Evolutionary conservation across 2,113 vertebrate genomes (phyloP).

Genomic region (Cyanoderma ruficeps): DNA sequence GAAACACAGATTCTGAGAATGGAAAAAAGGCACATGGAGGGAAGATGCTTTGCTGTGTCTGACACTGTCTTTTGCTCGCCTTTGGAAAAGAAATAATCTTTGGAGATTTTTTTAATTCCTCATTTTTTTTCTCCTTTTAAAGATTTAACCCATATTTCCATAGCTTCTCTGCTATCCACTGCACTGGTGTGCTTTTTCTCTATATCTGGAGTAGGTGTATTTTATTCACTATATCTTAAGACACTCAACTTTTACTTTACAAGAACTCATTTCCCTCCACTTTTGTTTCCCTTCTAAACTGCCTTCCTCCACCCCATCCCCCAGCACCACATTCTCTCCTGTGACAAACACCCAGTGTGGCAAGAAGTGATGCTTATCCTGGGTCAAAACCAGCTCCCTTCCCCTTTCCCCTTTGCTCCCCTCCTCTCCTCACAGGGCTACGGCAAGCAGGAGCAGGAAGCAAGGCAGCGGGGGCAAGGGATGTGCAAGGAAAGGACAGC

Average conservation of each 20-base stretch:
- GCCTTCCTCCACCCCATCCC: neutral
- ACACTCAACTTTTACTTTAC: neutral
- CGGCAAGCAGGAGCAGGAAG: neutral
- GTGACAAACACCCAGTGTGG: neutral
- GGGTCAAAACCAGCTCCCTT: neutral
- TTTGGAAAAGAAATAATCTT: neutral
- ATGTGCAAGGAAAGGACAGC: neutral
- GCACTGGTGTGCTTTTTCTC: fast-evolving
- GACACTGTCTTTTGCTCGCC: neutral
- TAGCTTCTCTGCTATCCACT: neutral
- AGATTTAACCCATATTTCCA: neutral
- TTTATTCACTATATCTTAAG: neutral
- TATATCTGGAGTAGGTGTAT: fast-evolving
- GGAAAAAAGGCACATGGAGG: neutral
- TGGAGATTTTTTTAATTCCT: neutral
- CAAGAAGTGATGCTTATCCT: neutral
- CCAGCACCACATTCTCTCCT: neutral
- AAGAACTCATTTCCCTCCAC: neutral
- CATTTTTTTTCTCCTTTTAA: neutral
- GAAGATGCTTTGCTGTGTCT: neutral
- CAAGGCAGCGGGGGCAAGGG: neutral
- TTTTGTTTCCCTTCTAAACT: neutral
- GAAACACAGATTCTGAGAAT: neutral
- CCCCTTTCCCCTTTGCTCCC: neutral
- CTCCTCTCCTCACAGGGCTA: neutral